These are phyloP conservation scores for Beaufortia kweichowensis DNA, from an alignment of 2,113 vertebrate genomes.

Conservation along the genomic window DNA sequence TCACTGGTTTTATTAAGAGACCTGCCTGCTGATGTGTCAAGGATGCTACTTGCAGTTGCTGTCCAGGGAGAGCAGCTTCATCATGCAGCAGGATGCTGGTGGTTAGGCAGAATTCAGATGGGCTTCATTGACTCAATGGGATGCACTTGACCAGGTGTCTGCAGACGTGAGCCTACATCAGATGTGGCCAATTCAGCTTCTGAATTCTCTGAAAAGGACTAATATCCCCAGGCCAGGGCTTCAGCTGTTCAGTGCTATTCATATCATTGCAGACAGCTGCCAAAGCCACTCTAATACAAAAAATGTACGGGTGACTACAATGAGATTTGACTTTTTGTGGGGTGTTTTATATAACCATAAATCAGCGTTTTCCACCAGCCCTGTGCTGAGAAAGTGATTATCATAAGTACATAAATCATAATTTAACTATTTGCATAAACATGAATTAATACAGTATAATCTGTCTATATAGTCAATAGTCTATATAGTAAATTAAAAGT, in stretches of 20 bases:
- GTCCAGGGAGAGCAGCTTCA: slow-evolving; percentile 14
- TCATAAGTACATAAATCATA: neutral
- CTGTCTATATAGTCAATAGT: no score
- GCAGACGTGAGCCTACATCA: neutral
- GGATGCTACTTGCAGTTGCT: neutral
- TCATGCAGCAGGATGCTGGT: slow-evolving; percentile 22
- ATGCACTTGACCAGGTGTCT: neutral
- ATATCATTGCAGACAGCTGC: slow-evolving; percentile 5
- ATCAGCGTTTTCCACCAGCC: neutral
- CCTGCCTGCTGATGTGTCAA: slow-evolving; percentile 9
- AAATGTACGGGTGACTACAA: neutral
- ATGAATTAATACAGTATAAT: no score
- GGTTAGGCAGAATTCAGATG: neutral
- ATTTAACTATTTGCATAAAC: neutral
- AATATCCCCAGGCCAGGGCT: neutral
- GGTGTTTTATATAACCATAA: neutral
- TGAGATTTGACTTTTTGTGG: neutral
- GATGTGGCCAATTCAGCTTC: slow-evolving; percentile 11
- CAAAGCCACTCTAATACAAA: neutral
- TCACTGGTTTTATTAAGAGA: neutral
- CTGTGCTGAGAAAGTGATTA: neutral
- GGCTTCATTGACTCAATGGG: neutral
- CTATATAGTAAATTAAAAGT: neutral
- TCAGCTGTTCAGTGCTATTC: slow-evolving; percentile 27
- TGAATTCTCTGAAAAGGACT: neutral